Conservation (phyloP, 2,113 vertebrate species). For the Hyla sarda region DNA sequence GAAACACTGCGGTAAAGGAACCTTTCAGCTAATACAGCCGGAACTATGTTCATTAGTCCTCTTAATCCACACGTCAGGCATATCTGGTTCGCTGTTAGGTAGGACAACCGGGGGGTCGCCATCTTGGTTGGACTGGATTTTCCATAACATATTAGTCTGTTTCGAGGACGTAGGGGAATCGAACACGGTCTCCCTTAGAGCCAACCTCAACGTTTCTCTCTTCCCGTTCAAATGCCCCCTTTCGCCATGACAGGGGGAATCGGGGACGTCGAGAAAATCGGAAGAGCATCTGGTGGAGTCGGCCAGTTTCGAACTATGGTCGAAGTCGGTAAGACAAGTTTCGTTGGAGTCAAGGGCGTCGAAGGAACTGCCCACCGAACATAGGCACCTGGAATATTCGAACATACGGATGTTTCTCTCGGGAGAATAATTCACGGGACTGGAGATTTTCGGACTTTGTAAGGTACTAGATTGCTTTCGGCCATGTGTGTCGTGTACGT, state of each 20-base stretch:
- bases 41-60: conserved; percentile 83
- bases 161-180: conserved; percentile 75
- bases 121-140: conserved; percentile 76
- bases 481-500: conserved; percentile 41
- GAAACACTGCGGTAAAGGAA: not conserved
- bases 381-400: conserved; percentile 75
- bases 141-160: conserved; percentile 77
- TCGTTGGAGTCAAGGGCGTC: conserved; percentile 90
- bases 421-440: conserved; percentile 70
- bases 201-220: conserved; percentile 89
- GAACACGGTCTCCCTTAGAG: conserved; percentile 87
- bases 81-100: conserved; percentile 93
- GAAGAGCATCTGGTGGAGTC: conserved; percentile 75
- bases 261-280: conserved; percentile 70
- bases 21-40: conserved; percentile 70
- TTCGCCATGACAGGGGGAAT: conserved; percentile 65
- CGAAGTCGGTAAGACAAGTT: conserved; percentile 85
- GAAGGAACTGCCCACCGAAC: conserved; percentile 83
- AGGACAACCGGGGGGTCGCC: conserved; percentile 82
- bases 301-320: conserved; percentile 73
- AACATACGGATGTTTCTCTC: conserved; percentile 67
- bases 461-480: conserved; percentile 65
- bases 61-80: conserved; percentile 97
- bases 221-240: conserved; percentile 89
- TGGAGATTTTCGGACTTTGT: conserved; percentile 64